These are phyloP conservation scores for Drosophila stalkeri DNA, from an alignment of 2,888 invertebrate species.

Conservation along the genomic window DNA sequence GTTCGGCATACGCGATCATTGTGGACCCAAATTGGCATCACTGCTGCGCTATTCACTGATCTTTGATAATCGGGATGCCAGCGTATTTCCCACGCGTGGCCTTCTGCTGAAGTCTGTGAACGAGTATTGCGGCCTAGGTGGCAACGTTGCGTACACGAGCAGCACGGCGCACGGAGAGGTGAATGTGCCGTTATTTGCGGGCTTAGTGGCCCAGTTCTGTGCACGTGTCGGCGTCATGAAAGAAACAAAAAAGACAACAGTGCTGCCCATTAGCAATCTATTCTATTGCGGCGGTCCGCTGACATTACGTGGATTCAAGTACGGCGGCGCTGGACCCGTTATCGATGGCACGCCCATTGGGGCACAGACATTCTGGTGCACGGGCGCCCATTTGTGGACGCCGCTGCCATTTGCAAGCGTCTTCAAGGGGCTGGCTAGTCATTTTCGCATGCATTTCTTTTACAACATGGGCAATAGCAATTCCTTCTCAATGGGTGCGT, in stretches of 20 bases:
- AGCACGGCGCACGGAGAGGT: slow-evolving; percentile 91
- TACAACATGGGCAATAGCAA: slow-evolving; percentile 94
- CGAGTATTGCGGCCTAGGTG: slow-evolving; percentile 95
- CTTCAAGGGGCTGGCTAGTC: slow-evolving; percentile 91
- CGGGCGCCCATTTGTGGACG: slow-evolving; percentile 94
- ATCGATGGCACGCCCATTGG: slow-evolving; percentile 91
- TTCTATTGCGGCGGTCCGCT: slow-evolving; percentile 92
- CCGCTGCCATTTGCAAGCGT: slow-evolving; percentile 95
- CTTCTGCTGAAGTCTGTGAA: slow-evolving; percentile 90
- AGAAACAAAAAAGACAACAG: slow-evolving; percentile 78
- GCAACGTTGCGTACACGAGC: slow-evolving; percentile 95
- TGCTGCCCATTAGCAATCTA: slow-evolving; percentile 82
- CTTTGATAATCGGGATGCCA: slow-evolving; percentile 92
- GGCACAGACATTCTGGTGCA: slow-evolving; percentile 93
- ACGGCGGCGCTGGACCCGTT: slow-evolving; percentile 94
- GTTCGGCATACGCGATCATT: slow-evolving; percentile 93
- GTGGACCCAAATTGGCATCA: slow-evolving; percentile 95
- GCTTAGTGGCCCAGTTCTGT: slow-evolving; percentile 84
- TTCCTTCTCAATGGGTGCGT: slow-evolving; percentile 81
- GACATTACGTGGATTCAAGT: slow-evolving; percentile 94
- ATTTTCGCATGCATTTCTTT: slow-evolving; percentile 95
- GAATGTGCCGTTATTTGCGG: slow-evolving; percentile 88
- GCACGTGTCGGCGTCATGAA: slow-evolving; percentile 82
- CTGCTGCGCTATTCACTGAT: slow-evolving; percentile 92
- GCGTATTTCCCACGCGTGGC: slow-evolving; percentile 92